phyloP scores from a whole-genome alignment of 2,888 invertebrate genomes.

The Beris chalybata region DNA sequence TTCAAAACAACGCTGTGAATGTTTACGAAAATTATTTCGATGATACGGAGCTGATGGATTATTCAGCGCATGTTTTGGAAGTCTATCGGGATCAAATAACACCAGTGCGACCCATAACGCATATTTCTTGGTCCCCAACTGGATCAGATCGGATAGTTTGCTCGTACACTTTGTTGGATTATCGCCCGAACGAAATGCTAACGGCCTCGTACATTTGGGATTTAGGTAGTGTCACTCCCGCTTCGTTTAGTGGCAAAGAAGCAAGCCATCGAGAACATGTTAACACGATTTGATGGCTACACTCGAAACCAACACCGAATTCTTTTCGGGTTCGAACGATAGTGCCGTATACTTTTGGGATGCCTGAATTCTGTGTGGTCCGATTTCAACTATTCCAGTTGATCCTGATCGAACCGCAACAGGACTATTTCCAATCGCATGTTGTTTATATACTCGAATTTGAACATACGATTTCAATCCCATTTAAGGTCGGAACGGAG shows the following conservation, averaged over 20 bases:
- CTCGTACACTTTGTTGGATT: conserved; percentile 38
- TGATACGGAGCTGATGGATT: conserved; percentile 58
- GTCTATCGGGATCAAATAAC: conserved; percentile 65
- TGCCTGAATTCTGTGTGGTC: conserved; percentile 63
- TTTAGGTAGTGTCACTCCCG: conserved; percentile 77
- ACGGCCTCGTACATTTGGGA: conserved; percentile 70
- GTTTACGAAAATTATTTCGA: conserved; percentile 77
- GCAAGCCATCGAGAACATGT: conserved; percentile 83
- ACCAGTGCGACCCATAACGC: conserved; percentile 57
- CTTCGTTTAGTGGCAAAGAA: conserved; percentile 74
- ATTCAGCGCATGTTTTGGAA: conserved; percentile 65
- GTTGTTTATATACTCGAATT: conserved; percentile 69
- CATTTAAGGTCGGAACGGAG: conserved; percentile 73
- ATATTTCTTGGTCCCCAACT: conserved; percentile 70
- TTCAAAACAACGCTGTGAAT: conserved; percentile 79
- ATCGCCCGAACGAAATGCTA: conserved; percentile 8
- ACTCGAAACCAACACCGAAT: conserved; percentile 93
- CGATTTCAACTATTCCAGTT: conserved; percentile 64
- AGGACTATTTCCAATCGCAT: conserved; percentile 61
- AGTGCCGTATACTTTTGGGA: conserved; percentile 70
- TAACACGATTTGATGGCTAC: conserved; percentile 83
- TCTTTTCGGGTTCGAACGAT: conserved; percentile 89
- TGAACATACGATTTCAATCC: conserved; percentile 70
- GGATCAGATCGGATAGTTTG: conserved; percentile 44
- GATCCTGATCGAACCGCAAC: conserved; percentile 62